Percentiles rank a stretch among this genome's conserved stretches.
Evolutionary conservation across 37 sponge, comb jelly and placozoan genomes (phyloP).

Genomic region (Amphimedon queenslandica): DNA sequence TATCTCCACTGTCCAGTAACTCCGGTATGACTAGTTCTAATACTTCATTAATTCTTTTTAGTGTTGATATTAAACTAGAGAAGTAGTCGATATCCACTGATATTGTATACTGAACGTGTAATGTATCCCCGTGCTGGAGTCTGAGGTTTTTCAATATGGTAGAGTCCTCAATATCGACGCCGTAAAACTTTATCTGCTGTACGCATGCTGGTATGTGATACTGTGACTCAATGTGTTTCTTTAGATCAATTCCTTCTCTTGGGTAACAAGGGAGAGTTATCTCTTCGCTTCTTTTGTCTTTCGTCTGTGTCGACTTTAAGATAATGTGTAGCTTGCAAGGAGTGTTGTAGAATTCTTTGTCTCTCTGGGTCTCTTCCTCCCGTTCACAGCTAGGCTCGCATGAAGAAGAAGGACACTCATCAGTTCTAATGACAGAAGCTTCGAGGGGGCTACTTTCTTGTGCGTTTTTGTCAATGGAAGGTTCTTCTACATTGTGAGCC

Average conservation of each 20-base stretch:
- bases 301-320: background rate
- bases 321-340: too few relatives aligned
- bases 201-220: slow-evolving; percentile 16
- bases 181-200: slow-evolving; percentile 7
- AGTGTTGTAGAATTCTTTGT: too few relatives aligned
- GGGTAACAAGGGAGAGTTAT: background rate
- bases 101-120: slow-evolving; percentile 9
- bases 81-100: slow-evolving; percentile 16
- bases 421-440: too few relatives aligned
- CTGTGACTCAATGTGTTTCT: slow-evolving; percentile 13
- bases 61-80: background rate
- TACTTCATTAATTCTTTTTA: background rate
- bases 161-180: background rate
- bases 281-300: background rate
- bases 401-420: too few relatives aligned
- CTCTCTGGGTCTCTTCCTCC: too few relatives aligned
- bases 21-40: background rate
- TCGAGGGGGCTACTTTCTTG: too few relatives aligned
- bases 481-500: too few relatives aligned
- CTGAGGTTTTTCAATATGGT: background rate
- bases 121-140: slow-evolving; percentile 10
- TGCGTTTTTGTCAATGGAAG: too few relatives aligned
- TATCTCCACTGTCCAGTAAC: background rate
- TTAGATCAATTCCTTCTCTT: background rate
- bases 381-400: too few relatives aligned